Evolutionary conservation across 2,888 invertebrate genomes (phyloP), one percentile per base, ranked within the genome.

Genomic region (Tenthredo livida): DNA sequence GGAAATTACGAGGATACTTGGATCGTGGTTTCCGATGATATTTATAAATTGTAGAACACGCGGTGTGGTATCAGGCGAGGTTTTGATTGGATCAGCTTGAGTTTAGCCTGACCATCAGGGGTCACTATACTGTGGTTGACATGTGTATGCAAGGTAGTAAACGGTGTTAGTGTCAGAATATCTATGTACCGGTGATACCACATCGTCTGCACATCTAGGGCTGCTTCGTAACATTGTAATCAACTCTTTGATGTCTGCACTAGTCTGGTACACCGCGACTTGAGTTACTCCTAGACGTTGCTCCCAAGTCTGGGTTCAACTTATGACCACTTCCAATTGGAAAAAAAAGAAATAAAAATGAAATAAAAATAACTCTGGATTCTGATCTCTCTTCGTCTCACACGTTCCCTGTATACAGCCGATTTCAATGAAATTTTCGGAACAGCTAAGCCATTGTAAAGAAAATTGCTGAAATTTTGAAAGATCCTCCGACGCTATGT

Each of bases 161-260:
- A 85, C 88, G 87, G 84, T 87, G 86, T 87, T 86, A 85, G 86
- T 84, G 54, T 61, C 50, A 70, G 78, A 54, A 86, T 17, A 82
- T n/a, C 61, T 21, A 61, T 61, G 61, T 61, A 10, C 54, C 33
- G 61, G 84, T 84, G 86, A 86, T 86, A 84, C 75, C 85, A 88
- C 87, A 87, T 87, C 86, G 86, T 86, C 87, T 54, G 54, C 54
- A 86, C 86, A 86, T 88, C 78, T 89, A 89, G 85, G 89, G 89
- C 85, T 90, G 87, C 90, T 70, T 78, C 47, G 73, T 87, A 85
- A 89, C 87, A 89, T 89, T 88, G 86, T 88, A 86, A 90, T 90
- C 89, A 88, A 89, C 88, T 88, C 89, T 90, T 89, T 89, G 89
- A 89, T 88, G 86, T 86, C 67, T 80, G 58, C 58, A 85, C 54